Conservation (phyloP, 2,797 vertebrate genomes). For the Melanotaenia trifasciata region DNA sequence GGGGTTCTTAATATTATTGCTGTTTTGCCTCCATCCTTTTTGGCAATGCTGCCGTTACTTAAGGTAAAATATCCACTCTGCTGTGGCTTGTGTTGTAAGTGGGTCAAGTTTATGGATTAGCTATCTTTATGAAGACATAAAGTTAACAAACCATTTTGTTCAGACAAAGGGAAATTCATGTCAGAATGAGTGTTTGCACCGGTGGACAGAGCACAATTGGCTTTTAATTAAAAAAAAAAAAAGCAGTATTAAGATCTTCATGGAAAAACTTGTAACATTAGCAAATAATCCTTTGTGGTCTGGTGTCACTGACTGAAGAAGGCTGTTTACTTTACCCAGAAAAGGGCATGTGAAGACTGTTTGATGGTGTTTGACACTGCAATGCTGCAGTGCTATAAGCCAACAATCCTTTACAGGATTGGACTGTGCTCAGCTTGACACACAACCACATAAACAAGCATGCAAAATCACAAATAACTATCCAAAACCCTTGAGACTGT, state of each 20-base stretch:
- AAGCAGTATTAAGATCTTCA: not conserved
- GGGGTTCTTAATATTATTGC: slow-evolving; percentile 24
- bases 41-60: slow-evolving; percentile 11
- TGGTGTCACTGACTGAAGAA: not conserved
- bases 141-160: not conserved
- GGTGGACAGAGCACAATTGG: not conserved
- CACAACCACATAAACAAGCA: slow-evolving; percentile 2
- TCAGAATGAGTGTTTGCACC: not conserved
- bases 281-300: not conserved
- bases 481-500: slow-evolving; percentile 30
- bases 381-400: slow-evolving; percentile 8
- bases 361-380: slow-evolving; percentile 18
- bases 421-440: slow-evolving; percentile 15
- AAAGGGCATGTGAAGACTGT: not conserved
- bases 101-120: slow-evolving; percentile 11
- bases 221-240: not conserved
- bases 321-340: slow-evolving; percentile 3
- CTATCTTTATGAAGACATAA: not conserved
- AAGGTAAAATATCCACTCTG: slow-evolving; percentile 3
- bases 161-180: not conserved
- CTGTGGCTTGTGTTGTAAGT: not conserved
- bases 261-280: not conserved
- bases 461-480: slow-evolving; percentile 28
- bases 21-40: slow-evolving; percentile 27
- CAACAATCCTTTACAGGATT: slow-evolving; percentile 37